Evolutionary conservation across 2,888 invertebrate species (phyloP).

Genomic region (Scaptodrosophila latifasciaeformis): DNA sequence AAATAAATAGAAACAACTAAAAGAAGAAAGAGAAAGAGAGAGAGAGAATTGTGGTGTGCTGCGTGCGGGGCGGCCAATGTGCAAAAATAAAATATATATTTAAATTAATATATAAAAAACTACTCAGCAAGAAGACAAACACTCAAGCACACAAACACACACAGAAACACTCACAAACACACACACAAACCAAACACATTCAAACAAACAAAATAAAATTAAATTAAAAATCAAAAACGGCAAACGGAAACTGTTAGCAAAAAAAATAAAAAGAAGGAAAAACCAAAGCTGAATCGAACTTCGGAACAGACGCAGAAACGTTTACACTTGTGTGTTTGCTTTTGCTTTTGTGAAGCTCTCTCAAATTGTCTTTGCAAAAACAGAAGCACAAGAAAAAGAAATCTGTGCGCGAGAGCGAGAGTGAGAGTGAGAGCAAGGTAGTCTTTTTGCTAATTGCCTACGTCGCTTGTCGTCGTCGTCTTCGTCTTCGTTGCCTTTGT

Average conservation of each 20-base stretch:
- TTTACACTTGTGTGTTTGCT: no score
- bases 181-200: background rate
- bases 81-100: conserved; percentile 68
- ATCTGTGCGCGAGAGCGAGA: background rate
- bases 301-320: no score
- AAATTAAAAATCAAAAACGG: background rate
- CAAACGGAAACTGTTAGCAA: conserved; percentile 2
- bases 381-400: conserved; percentile 17
- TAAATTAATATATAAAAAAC: conserved; percentile 62
- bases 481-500: conserved; percentile 37
- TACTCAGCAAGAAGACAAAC: no score
- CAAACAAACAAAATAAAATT: no score
- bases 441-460: no score
- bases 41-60: background rate
- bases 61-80: conserved; percentile 45
- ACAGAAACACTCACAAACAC: conserved; percentile 16
- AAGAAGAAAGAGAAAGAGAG: background rate
- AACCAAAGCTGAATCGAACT: background rate
- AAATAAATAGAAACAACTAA: conserved; percentile 12
- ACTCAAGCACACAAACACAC: no score
- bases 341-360: background rate
- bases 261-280: background rate
- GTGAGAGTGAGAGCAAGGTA: conserved; percentile 23
- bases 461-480: conserved; percentile 28
- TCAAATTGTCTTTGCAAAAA: background rate